A percentile compares a stretch with the other conserved stretches of the same genome.
phyloP scores from a whole-genome alignment of 2,113 vertebrate species.

The Lathamus discolor region DNA sequence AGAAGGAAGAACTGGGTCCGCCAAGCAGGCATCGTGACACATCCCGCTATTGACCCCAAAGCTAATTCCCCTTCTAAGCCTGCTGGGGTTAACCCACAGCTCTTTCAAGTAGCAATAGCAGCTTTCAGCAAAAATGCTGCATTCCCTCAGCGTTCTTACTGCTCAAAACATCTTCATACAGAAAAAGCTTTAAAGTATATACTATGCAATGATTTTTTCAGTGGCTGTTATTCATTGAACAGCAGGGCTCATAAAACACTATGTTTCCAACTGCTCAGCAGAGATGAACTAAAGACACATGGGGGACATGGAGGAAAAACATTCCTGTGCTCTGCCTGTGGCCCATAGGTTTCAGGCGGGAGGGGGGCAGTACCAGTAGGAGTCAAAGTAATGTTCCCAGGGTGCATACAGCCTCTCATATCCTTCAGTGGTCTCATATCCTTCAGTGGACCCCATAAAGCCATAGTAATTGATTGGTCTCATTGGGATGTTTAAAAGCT shows the following conservation, averaged over 20 bases:
- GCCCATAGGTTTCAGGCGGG: accelerated
- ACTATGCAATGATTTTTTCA: not conserved
- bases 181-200: not conserved
- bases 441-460: not conserved
- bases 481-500: not conserved
- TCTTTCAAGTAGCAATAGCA: not conserved
- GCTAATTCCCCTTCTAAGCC: not conserved
- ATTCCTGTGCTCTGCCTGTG: not conserved
- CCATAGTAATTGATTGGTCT: not conserved
- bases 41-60: too few relatives aligned
- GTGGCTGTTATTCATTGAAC: not conserved
- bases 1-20: not conserved
- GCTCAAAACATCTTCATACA: not conserved
- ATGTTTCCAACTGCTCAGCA: not conserved
- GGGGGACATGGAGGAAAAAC: not conserved
- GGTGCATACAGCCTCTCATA: accelerated
- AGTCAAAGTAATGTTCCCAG: not conserved
- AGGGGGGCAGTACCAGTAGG: accelerated
- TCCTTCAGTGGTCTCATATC: accelerated
- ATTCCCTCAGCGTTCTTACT: accelerated
- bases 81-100: accelerated
- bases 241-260: not conserved
- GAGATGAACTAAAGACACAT: not conserved
- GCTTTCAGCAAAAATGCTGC: not conserved
- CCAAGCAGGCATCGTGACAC: accelerated